Conservation (phyloP, 2,113 vertebrate genomes). For the Thinocorus orbignyianus region DNA sequence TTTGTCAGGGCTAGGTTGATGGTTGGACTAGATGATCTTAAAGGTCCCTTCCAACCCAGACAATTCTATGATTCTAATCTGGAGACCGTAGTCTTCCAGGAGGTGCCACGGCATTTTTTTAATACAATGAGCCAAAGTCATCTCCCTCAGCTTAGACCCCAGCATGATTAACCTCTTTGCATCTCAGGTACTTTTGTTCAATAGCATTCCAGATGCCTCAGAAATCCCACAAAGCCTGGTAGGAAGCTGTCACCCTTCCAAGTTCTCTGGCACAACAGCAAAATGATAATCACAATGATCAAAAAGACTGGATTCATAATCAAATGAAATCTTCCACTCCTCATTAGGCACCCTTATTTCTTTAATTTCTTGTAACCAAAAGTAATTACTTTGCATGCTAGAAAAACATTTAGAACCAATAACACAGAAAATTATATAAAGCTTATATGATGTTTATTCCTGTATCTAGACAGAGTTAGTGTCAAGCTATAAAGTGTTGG, state of each 20-base stretch:
- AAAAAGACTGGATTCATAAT: neutral
- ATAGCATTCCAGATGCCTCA: neutral
- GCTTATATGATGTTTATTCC: neutral
- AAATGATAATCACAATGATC: neutral
- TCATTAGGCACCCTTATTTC: neutral
- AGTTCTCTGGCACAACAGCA: neutral
- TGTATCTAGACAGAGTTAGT: neutral
- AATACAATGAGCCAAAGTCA: neutral
- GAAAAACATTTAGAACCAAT: neutral
- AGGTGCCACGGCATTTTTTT: neutral
- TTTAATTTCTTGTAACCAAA: constrained; percentile 5
- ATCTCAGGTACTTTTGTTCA: neutral
- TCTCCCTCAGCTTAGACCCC: neutral
- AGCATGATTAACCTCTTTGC: neutral
- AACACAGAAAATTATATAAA: neutral
- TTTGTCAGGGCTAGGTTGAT: too few relatives aligned
- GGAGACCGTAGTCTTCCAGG: neutral
- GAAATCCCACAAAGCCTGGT: neutral
- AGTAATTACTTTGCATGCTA: neutral
- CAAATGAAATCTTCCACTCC: neutral
- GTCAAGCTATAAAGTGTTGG: neutral
- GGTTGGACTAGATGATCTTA: too few relatives aligned
- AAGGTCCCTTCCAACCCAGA: too few relatives aligned
- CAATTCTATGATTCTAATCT: too few relatives aligned
- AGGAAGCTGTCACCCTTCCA: neutral